Conservation (phyloP, 2,888 invertebrate species). For the Melangyna quadrimaculata region DNA sequence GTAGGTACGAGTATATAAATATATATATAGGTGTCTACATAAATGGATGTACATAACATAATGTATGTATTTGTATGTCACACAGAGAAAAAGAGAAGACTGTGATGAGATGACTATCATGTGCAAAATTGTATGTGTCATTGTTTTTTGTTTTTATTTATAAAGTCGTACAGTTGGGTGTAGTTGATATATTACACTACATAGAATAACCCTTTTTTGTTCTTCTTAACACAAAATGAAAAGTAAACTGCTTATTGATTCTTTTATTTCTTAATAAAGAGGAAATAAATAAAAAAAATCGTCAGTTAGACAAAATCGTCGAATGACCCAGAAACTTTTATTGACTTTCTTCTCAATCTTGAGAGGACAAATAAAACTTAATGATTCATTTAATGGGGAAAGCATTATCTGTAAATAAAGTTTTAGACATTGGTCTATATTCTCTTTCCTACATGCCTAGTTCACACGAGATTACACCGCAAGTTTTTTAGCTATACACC, state of each 20-base stretch:
- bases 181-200: neutral
- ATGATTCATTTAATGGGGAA: neutral
- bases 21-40: no score
- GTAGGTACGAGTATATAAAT: neutral
- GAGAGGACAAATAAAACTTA: neutral
- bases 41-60: no score
- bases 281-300: neutral
- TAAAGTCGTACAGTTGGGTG: neutral
- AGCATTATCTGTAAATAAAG: slow-evolving; percentile 1
- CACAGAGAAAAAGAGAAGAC: slow-evolving; percentile 4
- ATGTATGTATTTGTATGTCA: neutral
- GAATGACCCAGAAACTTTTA: slow-evolving; percentile 19
- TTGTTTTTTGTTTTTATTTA: slow-evolving; percentile 8
- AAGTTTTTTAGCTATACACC: no score
- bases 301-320: slow-evolving; percentile 12
- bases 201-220: neutral
- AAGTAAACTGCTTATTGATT: no score
- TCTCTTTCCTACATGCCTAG: no score
- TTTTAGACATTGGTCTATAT: neutral
- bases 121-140: slow-evolving; percentile 51
- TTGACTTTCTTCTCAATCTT: neutral
- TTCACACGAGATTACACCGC: no score
- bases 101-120: slow-evolving; percentile 64
- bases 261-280: neutral
- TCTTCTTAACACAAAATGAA: neutral